A percentile compares a stretch with the other conserved stretches of the same genome.
phyloP scores from a whole-genome alignment of 2,113 vertebrate species.

The Isurus oxyrinchus region DNA sequence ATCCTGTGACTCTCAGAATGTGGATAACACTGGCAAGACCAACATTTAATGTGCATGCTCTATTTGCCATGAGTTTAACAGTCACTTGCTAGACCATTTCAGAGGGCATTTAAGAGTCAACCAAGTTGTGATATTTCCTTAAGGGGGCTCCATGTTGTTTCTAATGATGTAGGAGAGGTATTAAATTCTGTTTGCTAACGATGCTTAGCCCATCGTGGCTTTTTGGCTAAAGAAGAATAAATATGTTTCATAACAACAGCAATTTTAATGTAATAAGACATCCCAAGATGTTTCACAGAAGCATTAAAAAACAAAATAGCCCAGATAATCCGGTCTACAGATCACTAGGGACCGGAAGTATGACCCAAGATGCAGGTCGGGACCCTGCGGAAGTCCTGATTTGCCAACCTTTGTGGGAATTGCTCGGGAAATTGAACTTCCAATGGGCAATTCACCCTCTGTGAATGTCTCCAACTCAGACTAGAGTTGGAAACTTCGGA shows the following conservation, averaged over 20 bases:
- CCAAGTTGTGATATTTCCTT: neutral
- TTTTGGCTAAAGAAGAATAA: neutral
- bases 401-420: no score
- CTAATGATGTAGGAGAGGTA: neutral
- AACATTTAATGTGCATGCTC: neutral
- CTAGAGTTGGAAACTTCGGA: no score
- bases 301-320: neutral
- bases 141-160: neutral
- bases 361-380: no score
- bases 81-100: neutral
- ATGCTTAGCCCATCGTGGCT: neutral
- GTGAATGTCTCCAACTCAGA: no score
- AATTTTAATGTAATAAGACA: neutral
- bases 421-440: no score
- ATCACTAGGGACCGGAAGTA: no score
- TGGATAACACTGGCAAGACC: neutral
- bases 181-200: neutral
- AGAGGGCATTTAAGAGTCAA: neutral
- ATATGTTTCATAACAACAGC: neutral
- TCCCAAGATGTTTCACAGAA: no score
- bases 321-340: no score
- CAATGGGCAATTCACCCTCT: no score
- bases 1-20: neutral
- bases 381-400: no score
- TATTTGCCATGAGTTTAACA: neutral